Base-by-base conservation (phyloP, 1,140 invertebrate genomes). In the Diachasmimorpha longicaudata region DNA sequence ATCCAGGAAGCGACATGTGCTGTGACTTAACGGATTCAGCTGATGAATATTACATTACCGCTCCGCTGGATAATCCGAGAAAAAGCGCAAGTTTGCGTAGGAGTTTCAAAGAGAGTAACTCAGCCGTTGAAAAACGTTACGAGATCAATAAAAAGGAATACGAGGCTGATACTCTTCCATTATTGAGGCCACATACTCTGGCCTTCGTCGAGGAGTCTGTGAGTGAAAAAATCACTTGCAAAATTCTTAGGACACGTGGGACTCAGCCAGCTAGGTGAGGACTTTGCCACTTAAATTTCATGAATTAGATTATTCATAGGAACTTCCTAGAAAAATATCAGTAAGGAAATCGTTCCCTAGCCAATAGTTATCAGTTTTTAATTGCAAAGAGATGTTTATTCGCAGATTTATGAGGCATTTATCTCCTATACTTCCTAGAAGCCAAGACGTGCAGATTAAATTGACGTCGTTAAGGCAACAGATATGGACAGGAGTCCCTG, bases 371-470 rank as follows among this genome's bases (percentile, higher is more conserved):
- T 31, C 31, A 31, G 31, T 31, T 31, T 31, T 6, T 31, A 31
- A 3, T 31, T 31, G 31, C 31, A 31, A 31, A 31, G 31, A 31
- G 31, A 3, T 31, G 31, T 72, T 36, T 0, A 21, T 52, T 10
- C 39, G 2, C 58, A 46, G 86, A 52, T 73, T 79, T 36, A 67
- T 84, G 6, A 81, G 74, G 52, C 81, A 86, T 78, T 79, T 78
- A 31, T 86, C 83, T 5, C 82, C 81, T 0, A 70, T 84, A 21
- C 80, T 83, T 11, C 80, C 74, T 82, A 89, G 85, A 74, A 83
- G 71, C 21, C 89, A 90, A 76, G 91, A 91, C 72, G 84, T 91
- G 72, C 90, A 91, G 80, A 87, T 91, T 42, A 92, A 91, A 84
- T 81, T 92, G 10, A 89, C 87, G 63, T 86, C 90, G 4, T 78